Conservation (phyloP, 1,140 invertebrate species). For the Eriosoma lanigerum region DNA sequence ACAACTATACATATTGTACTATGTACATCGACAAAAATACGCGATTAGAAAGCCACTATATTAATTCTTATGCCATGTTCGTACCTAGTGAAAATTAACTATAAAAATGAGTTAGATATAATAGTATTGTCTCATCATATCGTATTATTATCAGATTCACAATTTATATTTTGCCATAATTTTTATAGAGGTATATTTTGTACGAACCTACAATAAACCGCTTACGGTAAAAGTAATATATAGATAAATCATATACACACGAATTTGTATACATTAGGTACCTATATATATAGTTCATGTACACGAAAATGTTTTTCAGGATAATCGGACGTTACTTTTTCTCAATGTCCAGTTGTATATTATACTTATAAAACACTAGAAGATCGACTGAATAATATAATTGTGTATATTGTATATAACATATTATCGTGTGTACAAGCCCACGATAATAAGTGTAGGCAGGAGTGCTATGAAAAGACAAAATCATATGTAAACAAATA, state of each 20-base stretch:
- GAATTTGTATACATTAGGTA: too few species aligned
- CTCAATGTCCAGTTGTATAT: background rate
- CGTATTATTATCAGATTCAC: too few species aligned
- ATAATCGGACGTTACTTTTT: background rate
- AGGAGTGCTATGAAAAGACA: background rate
- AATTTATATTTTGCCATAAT: too few species aligned
- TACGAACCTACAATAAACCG: too few species aligned
- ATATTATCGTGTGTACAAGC: slow-evolving; percentile 1
- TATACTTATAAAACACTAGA: background rate
- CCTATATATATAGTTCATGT: too few species aligned
- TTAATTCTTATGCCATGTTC: background rate
- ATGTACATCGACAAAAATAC: background rate
- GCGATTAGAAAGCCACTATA: slow-evolving; percentile 19
- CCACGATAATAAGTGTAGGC: background rate
- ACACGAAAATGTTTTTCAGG: background rate
- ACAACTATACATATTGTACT: background rate
- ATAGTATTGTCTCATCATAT: too few species aligned
- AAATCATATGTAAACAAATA: background rate
- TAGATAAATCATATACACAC: too few species aligned
- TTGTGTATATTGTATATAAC: background rate
- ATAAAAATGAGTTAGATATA: background rate
- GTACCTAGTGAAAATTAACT: slow-evolving; percentile 23
- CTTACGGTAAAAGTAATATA: too few species aligned
- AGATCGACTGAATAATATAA: slow-evolving; percentile 24
- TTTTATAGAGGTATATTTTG: too few species aligned